Evolutionary conservation across 2,888 invertebrate genomes (phyloP).

Genomic region (Drosophila sordidula): DNA sequence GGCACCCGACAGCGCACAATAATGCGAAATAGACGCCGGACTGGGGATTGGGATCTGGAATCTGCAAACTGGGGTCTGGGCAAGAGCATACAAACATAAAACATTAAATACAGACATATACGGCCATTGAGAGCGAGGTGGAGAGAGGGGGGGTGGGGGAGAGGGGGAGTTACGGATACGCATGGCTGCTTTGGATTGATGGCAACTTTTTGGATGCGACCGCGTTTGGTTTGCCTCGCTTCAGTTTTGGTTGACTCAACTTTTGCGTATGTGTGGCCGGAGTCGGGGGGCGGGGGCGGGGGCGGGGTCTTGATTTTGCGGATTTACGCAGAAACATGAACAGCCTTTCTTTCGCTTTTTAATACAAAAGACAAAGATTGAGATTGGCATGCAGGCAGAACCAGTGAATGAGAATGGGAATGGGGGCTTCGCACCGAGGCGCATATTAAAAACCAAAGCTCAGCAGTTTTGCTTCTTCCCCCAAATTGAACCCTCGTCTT

Average conservation of each 20-base stretch:
- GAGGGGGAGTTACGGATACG: constrained; percentile 74
- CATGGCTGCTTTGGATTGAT: constrained; percentile 79
- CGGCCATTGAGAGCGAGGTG: constrained; percentile 17
- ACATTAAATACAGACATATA: constrained; percentile 81
- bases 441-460: constrained; percentile 64
- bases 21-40: constrained; percentile 79
- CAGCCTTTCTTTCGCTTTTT: constrained; percentile 43
- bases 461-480: constrained; percentile 57
- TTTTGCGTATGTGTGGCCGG: constrained; percentile 34
- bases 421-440: constrained; percentile 12
- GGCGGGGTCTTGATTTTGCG: background rate
- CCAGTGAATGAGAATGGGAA: no score
- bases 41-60: constrained; percentile 38
- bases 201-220: constrained; percentile 70
- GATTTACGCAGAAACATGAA: no score
- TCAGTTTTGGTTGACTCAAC: constrained; percentile 72
- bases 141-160: background rate
- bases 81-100: constrained; percentile 81
- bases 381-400: constrained; percentile 59
- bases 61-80: constrained; percentile 9
- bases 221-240: constrained; percentile 43
- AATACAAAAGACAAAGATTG: constrained; percentile 80
- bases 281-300: background rate
- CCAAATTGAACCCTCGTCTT: background rate
- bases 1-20: constrained; percentile 64